Base-by-base conservation (phyloP, 1,140 invertebrate genomes). In the Calephelis virginiensis region DNA sequence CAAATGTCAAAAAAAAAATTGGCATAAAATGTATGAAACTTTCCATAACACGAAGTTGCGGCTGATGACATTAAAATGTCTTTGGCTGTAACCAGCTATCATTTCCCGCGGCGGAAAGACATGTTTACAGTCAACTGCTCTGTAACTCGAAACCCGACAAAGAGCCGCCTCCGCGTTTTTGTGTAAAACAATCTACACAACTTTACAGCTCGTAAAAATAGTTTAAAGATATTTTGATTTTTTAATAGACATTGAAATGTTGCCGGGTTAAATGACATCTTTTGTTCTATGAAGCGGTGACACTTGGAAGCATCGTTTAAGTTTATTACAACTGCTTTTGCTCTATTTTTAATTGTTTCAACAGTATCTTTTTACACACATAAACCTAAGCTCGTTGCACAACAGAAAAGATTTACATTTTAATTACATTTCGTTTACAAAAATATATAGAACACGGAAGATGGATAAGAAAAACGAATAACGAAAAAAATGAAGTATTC, bases 161-260 rank as follows among this genome's bases (percentile, higher is more conserved):
- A 89, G 85, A 86, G 82, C 85, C 85, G 85, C 82, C 82, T 81
- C 77, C 75, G 77, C 81, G 74, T 83, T 83, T 84, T 82, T 83
- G 76, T 89, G 87, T 90, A 90, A 90, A 85, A 83, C 83, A 82
- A 89, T 85, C 82, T 86, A 83, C 81, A 86, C 85, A 86, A 86
- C 86, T 87, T 89, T 87, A 89, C 67, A 80, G 82, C 81, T 71
- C 81, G 85, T 90, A 86, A 90, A 90, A 90, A 90, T 88, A 89
- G 85, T 86, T 83, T 78, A 90, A 89, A 90, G 86, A 88, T 83
- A 85, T 85, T 85, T 78, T 77, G 76, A 80, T 82, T 79, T 80
- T 85, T 80, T 85, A 85, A 89, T 89, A 86, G 85, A 85, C 86
- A 85, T 80, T 90, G 86, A 90, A 90, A 87, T 90, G 87, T 90